These are phyloP conservation scores for Coecobrya sp. DNA, from an alignment of 2,888 invertebrate species.

Conservation along the genomic window DNA sequence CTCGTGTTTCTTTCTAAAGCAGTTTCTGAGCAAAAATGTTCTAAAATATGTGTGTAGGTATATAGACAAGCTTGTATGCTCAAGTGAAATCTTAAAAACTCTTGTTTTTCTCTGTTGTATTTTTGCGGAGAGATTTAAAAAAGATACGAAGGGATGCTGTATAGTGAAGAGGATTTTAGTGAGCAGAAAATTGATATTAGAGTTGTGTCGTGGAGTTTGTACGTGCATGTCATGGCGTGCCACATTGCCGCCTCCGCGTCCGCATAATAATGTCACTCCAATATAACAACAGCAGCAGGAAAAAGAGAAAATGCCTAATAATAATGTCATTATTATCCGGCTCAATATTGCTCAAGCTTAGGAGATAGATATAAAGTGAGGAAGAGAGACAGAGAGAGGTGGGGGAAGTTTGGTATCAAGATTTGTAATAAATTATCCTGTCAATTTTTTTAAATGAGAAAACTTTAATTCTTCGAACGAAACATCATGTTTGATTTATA, in stretches of 20 bases:
- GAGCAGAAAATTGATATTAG: constrained; percentile 19
- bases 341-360: not conserved
- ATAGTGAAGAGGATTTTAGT: not conserved
- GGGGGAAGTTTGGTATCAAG: constrained; percentile 37
- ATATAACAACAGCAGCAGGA: not conserved
- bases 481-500: constrained; percentile 51
- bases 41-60: not conserved
- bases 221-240: constrained; percentile 17
- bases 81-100: not conserved
- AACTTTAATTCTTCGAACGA: constrained; percentile 40
- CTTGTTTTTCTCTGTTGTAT: not conserved
- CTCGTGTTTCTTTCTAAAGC: constrained; percentile 1
- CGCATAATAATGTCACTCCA: constrained; percentile 52
- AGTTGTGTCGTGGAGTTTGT: constrained; percentile 3
- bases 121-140: constrained; percentile 1
- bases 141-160: not conserved
- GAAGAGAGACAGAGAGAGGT: not conserved
- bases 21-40: not conserved
- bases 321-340: constrained; percentile 58
- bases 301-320: constrained; percentile 51
- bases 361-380: not conserved
- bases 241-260: constrained; percentile 36
- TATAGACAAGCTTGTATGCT: not conserved
- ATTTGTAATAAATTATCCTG: constrained; percentile 67
- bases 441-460: constrained; percentile 60